Percentiles rank a stretch among this genome's conserved stretches.
phyloP scores from a whole-genome alignment of 2,113 vertebrate genomes.

The Saccopteryx bilineata region DNA sequence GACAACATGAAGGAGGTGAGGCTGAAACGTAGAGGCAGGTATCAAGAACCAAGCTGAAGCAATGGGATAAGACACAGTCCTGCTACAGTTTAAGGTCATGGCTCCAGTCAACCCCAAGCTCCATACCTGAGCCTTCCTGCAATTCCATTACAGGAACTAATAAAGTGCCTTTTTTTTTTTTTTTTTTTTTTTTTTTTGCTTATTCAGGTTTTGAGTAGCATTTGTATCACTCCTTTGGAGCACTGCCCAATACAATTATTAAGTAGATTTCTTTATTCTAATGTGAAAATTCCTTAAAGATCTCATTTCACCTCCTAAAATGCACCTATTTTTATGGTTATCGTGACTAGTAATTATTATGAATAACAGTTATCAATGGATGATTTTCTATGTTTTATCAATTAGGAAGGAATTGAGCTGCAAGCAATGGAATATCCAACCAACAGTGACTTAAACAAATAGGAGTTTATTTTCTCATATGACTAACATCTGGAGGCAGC shows the following conservation, averaged over 20 bases:
- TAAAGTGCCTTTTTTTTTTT: constrained; percentile 15
- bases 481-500: not conserved
- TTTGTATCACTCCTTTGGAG: not conserved
- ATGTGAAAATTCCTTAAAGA: not conserved
- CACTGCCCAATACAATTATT: not conserved
- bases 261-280: constrained; percentile 44
- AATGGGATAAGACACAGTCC: not conserved
- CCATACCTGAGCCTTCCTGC: not conserved
- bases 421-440: not conserved
- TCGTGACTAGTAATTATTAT: not conserved
- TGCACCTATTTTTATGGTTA: not conserved
- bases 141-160: constrained; percentile 31
- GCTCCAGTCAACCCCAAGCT: not conserved
- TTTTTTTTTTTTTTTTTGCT: constrained; percentile 5
- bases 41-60: constrained; percentile 13
- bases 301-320: constrained; percentile 24
- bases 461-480: constrained; percentile 7
- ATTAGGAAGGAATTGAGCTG: constrained; percentile 36
- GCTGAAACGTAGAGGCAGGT: not conserved
- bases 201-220: not conserved
- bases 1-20: not conserved
- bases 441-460: not conserved
- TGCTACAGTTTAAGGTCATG: not conserved
- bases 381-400: constrained; percentile 28
- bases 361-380: not conserved